Percentiles rank a stretch among this genome's conserved stretches.
Conservation (phyloP, 1,140 invertebrate genomes). For the Ylistrum balloti region DNA sequence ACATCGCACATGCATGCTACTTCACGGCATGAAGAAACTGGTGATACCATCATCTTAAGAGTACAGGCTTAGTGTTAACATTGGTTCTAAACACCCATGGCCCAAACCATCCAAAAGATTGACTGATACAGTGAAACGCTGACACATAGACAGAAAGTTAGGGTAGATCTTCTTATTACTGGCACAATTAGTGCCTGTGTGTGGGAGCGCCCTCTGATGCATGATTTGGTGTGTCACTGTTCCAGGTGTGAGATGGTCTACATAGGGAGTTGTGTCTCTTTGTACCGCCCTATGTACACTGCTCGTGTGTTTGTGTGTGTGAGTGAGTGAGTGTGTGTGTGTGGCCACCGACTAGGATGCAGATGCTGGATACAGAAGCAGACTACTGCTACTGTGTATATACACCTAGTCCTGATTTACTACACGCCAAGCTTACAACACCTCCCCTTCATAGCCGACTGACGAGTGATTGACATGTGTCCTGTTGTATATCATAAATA, state of each 20-base stretch:
- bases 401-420: not conserved
- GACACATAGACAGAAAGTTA: not conserved
- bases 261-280: conserved; percentile 24
- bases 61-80: not conserved
- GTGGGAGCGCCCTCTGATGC: not conserved
- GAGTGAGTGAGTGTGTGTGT: not conserved
- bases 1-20: conserved; percentile 24
- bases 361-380: not conserved
- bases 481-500: conserved; percentile 18
- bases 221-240: not conserved
- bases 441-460: not conserved
- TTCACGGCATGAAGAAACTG: not conserved
- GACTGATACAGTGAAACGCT: not conserved
- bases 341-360: not conserved
- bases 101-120: not conserved
- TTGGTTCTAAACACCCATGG: conserved; percentile 16
- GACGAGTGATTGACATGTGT: conserved; percentile 33
- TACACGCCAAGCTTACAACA: conserved; percentile 13
- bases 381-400: not conserved
- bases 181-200: not conserved
- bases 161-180: not conserved
- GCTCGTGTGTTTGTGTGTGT: not conserved
- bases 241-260: not conserved
- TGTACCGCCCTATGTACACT: not conserved
- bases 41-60: not conserved